These are phyloP conservation scores for Mycogona germanica DNA, from an alignment of 2,888 invertebrate species.

Conservation along the genomic window DNA sequence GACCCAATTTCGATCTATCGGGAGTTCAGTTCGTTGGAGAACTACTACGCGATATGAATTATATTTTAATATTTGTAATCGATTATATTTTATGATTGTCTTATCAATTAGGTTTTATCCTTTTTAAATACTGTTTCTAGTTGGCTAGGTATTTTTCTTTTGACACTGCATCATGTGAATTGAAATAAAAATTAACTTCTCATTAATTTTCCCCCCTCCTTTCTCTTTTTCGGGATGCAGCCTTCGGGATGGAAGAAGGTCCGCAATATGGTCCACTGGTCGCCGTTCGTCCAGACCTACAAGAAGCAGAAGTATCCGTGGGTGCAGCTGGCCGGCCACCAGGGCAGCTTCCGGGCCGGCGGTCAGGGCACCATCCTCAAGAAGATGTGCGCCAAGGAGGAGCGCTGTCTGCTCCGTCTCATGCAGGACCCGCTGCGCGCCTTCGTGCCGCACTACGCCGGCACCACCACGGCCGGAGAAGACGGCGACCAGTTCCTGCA, in stretches of 20 bases:
- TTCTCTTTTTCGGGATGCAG: slow-evolving; percentile 39
- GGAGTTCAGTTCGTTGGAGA: too few species aligned
- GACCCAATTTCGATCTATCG: too few species aligned
- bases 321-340: slow-evolving; percentile 92
- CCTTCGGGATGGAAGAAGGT: slow-evolving; percentile 89
- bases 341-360: slow-evolving; percentile 86
- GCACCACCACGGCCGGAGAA: not conserved
- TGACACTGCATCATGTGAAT: too few species aligned
- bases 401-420: slow-evolving; percentile 69
- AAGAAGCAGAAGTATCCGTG: slow-evolving; percentile 92
- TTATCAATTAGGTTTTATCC: too few species aligned
- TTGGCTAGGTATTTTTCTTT: too few species aligned
- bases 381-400: slow-evolving; percentile 81
- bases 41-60: too few species aligned
- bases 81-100: too few species aligned
- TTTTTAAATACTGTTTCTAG: too few species aligned
- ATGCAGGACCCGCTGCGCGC: slow-evolving; percentile 81
- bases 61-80: too few species aligned
- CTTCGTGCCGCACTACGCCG: slow-evolving; percentile 72
- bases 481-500: slow-evolving; percentile 39
- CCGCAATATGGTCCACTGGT: slow-evolving; percentile 89
- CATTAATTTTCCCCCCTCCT: too few species aligned
- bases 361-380: slow-evolving; percentile 87
- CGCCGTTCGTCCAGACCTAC: slow-evolving; percentile 93
- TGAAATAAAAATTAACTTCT: too few species aligned